Base-by-base conservation (phyloP, 2,797 vertebrate genomes). In the Nothura maculosa region DNA sequence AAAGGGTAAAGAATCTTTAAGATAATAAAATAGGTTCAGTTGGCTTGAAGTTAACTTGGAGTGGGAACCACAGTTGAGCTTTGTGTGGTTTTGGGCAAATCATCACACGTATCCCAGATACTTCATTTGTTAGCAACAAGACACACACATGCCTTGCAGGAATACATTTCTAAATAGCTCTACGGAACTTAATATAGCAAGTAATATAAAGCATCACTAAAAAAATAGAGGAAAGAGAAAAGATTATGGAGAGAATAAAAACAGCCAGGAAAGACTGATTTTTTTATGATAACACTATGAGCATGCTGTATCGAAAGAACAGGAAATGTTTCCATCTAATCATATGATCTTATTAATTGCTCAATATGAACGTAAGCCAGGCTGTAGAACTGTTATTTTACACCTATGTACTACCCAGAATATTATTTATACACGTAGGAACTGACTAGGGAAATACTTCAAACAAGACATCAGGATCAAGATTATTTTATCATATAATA, bases 51-150 rank as follows among this genome's bases (percentile, higher is more conserved):
- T 76, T 8, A 24, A 43, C 38, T 76, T 8, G 47, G 24, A 43
- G 19, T 20, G 72, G 55, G 78, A 92, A 42, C 36, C 43, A 63
- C n/a, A 5, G 2, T 30, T 48, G 48, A 45, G 45, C 43, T 30
- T 62, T 9, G 34, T n/a, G 3, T 68, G 80, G 40, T 83, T 92
- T 24, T 55, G 86, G 60, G 76, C 62, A 87, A 48, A 87, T 89
- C 79, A 92, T 62, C 15, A 14, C 42, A 66, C 9, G 47, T n/a
- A 78, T 62, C 91, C 82, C 32, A 27, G 85, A 36, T 62, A 75
- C 62, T 85, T 73, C 66, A 27, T 79, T 69, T 95, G 60, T 82
- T 75, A 58, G 66, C 87, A 90, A 93, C 55, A 83, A 73, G 94
- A 76, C 61, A 52, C 55, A 72, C 34, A 9, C 27, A 15, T 66